Conservation (phyloP, 2,888 invertebrate genomes). For the Pseudococcus longispinus region DNA sequence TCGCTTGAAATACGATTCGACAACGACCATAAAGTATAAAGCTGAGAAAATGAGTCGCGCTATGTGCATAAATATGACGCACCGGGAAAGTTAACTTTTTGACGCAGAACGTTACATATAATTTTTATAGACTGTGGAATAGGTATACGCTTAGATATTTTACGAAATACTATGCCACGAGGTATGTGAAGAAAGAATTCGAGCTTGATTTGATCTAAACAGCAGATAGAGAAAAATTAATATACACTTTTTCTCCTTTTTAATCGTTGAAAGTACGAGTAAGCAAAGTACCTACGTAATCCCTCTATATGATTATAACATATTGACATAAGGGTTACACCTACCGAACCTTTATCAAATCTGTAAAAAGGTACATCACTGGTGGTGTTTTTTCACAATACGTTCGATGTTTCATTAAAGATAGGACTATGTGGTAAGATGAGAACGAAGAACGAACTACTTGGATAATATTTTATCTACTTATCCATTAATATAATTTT, state of each 20-base stretch:
- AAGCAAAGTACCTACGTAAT: not conserved
- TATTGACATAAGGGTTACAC: not conserved
- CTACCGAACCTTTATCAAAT: slow-evolving; percentile 2
- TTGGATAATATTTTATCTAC: slow-evolving; percentile 15
- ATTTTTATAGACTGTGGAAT: not conserved
- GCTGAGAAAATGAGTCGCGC: not conserved
- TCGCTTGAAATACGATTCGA: slow-evolving; percentile 16
- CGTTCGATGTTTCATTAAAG: not conserved
- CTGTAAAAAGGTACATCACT: not conserved
- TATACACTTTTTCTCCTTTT: not conserved
- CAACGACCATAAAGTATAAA: not conserved
- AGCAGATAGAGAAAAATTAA: not conserved
- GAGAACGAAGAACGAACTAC: not conserved
- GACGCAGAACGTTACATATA: not conserved
- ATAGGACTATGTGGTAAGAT: not conserved
- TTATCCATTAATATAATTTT: not conserved
- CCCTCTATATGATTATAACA: not conserved
- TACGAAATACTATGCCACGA: not conserved
- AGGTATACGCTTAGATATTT: not conserved
- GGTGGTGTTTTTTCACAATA: not conserved
- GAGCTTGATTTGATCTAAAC: not conserved
- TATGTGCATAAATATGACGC: not conserved
- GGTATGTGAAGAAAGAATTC: not conserved
- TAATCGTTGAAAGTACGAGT: not conserved
- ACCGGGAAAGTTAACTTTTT: not conserved